phyloP scores from a whole-genome alignment of 2,888 invertebrate species.

The Chloroclystis v-ata region DNA sequence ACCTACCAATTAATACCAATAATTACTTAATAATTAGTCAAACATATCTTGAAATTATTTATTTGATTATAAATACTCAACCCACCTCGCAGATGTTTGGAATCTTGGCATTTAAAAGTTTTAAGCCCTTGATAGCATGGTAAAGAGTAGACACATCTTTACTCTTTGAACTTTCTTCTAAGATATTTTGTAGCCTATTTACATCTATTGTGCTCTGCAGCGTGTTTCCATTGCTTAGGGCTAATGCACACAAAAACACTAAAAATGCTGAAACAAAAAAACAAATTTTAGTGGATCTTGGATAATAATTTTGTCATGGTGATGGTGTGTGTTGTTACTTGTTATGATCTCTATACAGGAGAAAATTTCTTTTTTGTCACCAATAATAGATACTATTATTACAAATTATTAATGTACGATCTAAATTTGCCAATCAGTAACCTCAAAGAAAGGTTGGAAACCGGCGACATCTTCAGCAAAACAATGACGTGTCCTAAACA shows the following conservation, averaged over 20 bases:
- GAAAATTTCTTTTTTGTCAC: too few species aligned
- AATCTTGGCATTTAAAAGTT: constrained; percentile 80
- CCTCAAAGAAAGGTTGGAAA: constrained; percentile 24
- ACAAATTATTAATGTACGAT: not conserved
- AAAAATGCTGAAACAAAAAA: constrained; percentile 30
- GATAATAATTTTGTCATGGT: too few species aligned
- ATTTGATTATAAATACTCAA: not conserved
- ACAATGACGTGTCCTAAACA: constrained; percentile 58
- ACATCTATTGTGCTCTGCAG: constrained; percentile 64
- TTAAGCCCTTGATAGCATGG: constrained; percentile 85
- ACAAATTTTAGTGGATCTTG: not conserved
- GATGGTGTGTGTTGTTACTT: too few species aligned
- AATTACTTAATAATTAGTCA: not conserved
- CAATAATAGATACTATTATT: too few species aligned
- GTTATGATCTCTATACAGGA: too few species aligned
- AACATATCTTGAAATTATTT: too few species aligned
- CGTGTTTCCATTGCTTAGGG: constrained; percentile 49
- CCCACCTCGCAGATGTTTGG: constrained; percentile 80
- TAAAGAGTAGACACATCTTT: constrained; percentile 83
- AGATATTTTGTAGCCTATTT: constrained; percentile 56
- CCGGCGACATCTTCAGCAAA: constrained; percentile 33
- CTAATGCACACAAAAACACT: constrained; percentile 47
- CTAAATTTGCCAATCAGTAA: constrained; percentile 18
- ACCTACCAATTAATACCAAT: too few species aligned
- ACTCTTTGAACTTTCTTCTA: constrained; percentile 69